Conservation (phyloP, 2,888 invertebrate genomes). For the Trichogramma evanescens region DNA sequence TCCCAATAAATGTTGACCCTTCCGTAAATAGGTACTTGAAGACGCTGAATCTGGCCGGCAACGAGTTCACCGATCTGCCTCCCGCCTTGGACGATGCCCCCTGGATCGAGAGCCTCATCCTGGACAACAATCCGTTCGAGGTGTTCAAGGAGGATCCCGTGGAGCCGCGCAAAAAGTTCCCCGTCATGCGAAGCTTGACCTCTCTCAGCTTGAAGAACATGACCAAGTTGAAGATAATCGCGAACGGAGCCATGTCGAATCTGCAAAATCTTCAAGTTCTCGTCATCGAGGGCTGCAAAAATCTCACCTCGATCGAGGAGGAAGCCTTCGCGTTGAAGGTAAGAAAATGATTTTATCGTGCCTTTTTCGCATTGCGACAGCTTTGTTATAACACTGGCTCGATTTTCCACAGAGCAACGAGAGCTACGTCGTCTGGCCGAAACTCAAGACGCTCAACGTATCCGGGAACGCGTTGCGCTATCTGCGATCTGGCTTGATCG, state of each 20-base stretch:
- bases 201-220: constrained; percentile 65
- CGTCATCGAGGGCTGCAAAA: constrained; percentile 59
- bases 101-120: constrained; percentile 55
- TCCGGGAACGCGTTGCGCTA: constrained; percentile 65
- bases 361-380: too few species aligned
- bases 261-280: constrained; percentile 55
- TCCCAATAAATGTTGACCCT: not conserved
- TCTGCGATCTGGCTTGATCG: constrained; percentile 58
- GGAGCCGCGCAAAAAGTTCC: constrained; percentile 51
- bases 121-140: constrained; percentile 66
- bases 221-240: constrained; percentile 55
- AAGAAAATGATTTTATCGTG: constrained; percentile 4
- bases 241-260: constrained; percentile 52
- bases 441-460: constrained; percentile 62
- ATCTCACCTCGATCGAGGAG: constrained; percentile 55
- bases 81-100: constrained; percentile 55
- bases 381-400: not conserved
- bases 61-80: constrained; percentile 57
- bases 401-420: not conserved
- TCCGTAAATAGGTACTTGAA: constrained; percentile 49
- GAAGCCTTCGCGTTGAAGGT: constrained; percentile 54
- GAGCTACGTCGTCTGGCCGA: constrained; percentile 52
- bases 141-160: constrained; percentile 47
- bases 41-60: constrained; percentile 62
- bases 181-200: constrained; percentile 55